These are phyloP conservation scores for Hafferia zeledoni DNA, from an alignment of 2,797 vertebrate species.

Conservation along the genomic window DNA sequence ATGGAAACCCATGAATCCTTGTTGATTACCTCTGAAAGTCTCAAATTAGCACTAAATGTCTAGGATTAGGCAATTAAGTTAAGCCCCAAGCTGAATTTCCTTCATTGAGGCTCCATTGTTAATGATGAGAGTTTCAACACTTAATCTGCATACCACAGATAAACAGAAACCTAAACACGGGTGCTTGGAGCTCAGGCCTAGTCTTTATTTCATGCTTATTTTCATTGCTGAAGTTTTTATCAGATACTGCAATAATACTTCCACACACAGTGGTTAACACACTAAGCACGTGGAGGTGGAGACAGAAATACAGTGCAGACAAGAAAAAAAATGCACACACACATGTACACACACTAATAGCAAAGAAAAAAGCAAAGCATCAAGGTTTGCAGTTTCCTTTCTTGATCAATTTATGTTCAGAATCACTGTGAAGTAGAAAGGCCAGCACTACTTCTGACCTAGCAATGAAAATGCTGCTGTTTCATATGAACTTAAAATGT, in stretches of 20 bases:
- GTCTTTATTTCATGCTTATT: background rate
- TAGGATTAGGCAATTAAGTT: background rate
- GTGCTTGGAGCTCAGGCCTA: background rate
- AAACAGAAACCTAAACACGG: background rate
- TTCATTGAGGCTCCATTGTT: background rate
- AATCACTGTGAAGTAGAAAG: background rate
- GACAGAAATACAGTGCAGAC: background rate
- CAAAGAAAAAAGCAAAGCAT: background rate
- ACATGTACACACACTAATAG: background rate
- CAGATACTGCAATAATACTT: background rate
- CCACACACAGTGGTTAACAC: background rate
- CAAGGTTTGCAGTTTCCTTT: background rate
- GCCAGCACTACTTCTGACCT: rapidly evolving
- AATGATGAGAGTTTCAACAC: background rate
- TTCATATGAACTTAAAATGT: background rate
- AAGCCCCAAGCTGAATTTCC: background rate
- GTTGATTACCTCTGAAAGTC: background rate
- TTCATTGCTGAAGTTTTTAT: background rate
- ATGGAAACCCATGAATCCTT: background rate
- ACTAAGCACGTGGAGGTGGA: background rate
- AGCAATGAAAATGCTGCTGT: background rate
- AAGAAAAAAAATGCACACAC: background rate
- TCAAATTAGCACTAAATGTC: background rate
- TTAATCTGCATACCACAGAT: background rate
- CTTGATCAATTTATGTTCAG: background rate